phyloP scores from a whole-genome alignment of 2,113 vertebrate species.

The Cyprinodon variegatus region DNA sequence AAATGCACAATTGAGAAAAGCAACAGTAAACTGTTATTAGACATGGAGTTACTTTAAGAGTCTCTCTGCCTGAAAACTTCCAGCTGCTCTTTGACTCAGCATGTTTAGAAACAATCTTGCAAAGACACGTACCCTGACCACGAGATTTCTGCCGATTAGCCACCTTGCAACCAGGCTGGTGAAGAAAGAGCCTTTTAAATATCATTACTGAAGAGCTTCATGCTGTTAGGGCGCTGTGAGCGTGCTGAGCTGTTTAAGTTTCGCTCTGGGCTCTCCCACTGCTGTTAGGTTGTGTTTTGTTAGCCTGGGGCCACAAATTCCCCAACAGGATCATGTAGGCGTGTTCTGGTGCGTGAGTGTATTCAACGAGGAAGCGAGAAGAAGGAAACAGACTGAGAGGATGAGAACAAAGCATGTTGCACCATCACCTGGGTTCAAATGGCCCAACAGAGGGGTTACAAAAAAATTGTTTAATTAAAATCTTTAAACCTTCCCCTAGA shows the following conservation, averaged over 20 bases:
- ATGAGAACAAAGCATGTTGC: slow-evolving; percentile 47
- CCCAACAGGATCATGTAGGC: slow-evolving; percentile 62
- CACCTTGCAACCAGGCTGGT: slow-evolving; percentile 36
- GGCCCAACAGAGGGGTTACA: slow-evolving; percentile 32
- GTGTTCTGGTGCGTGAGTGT: slow-evolving; percentile 53
- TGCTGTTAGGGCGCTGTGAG: slow-evolving; percentile 30
- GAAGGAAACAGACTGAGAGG: slow-evolving; percentile 15
- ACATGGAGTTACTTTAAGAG: not conserved
- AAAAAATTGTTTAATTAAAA: slow-evolving; percentile 13
- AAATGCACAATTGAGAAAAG: not conserved
- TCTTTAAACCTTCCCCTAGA: not conserved
- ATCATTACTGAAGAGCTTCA: slow-evolving; percentile 14
- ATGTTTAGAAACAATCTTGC: not conserved
- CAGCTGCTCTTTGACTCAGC: slow-evolving; percentile 4
- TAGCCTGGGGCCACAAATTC: slow-evolving; percentile 78
- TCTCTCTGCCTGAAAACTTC: not conserved
- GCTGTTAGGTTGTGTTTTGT: slow-evolving; percentile 66
- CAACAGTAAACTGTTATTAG: not conserved
- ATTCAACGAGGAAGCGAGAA: slow-evolving; percentile 9
- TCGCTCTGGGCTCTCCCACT: slow-evolving; percentile 45
- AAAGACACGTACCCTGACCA: not conserved
- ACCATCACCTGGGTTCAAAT: slow-evolving; percentile 61
- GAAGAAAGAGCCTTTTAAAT: slow-evolving; percentile 7
- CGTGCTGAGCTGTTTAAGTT: slow-evolving; percentile 29
- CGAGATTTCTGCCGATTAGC: slow-evolving; percentile 3